phyloP scores from a whole-genome alignment of 2,888 invertebrate species.

The Drosophila austrosaltans region DNA sequence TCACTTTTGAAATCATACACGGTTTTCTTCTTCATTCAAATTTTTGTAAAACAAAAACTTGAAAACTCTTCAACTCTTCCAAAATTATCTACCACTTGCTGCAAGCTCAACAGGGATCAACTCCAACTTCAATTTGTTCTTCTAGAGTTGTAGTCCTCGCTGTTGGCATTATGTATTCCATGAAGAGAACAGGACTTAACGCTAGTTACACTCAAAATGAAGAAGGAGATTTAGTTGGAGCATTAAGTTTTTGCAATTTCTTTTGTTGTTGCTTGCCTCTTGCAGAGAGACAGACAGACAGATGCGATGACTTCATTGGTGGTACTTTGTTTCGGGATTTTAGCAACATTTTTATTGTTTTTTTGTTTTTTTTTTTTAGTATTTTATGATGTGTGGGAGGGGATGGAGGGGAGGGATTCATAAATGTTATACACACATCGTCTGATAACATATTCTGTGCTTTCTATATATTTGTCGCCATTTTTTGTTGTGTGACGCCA shows the following conservation, averaged over 20 bases:
- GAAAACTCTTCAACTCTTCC: too few species aligned
- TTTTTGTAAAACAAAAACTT: too few species aligned
- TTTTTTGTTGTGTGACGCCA: conserved; percentile 52
- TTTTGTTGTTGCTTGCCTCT: neutral
- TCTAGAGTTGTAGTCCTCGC: neutral
- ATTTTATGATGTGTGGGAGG: conserved; percentile 64
- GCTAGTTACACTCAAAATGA: neutral
- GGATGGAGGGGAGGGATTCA: conserved; percentile 20
- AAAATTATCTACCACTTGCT: too few species aligned
- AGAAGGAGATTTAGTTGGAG: neutral
- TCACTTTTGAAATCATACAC: too few species aligned
- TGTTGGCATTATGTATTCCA: neutral
- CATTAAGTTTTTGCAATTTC: neutral
- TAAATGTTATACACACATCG: conserved; percentile 41
- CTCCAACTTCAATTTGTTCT: neutral
- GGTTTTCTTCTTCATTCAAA: too few species aligned
- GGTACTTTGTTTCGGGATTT: neutral
- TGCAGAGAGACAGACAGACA: neutral
- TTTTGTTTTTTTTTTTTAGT: conserved; percentile 56
- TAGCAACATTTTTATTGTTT: conserved; percentile 69
- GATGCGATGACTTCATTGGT: conserved; percentile 30
- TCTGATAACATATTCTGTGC: neutral
- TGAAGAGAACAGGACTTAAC: neutral
- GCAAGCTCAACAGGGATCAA: neutral
- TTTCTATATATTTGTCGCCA: conserved; percentile 21